A percentile compares a stretch with the other conserved stretches of the same genome.
Evolutionary conservation across 2,888 invertebrate species (phyloP).

Genomic region (Diarsia mendica): DNA sequence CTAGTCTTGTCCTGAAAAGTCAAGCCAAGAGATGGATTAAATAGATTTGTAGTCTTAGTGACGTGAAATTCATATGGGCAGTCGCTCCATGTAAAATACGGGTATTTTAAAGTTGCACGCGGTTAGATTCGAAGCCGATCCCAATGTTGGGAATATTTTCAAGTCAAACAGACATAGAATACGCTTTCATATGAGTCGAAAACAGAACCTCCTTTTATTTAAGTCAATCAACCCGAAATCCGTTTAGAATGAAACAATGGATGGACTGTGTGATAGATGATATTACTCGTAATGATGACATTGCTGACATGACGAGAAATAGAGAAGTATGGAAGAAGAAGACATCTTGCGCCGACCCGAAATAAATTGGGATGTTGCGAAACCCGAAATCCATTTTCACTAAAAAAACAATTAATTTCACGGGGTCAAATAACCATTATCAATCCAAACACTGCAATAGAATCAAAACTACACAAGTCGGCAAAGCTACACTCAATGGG

Average conservation of each 20-base stretch:
- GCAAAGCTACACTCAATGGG: not conserved
- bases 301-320: no score
- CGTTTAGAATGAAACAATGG: no score
- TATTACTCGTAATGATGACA: no score
- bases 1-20: no score
- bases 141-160: not conserved
- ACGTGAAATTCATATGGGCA: not conserved
- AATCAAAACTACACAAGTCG: slow-evolving; percentile 8
- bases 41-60: no score
- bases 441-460: no score
- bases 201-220: not conserved
- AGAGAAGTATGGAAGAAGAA: no score
- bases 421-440: not conserved
- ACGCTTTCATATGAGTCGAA: not conserved
- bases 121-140: not conserved
- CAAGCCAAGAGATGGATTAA: no score
- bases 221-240: not conserved
- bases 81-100: not conserved
- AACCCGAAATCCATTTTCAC: not conserved
- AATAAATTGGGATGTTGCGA: no score
- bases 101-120: not conserved
- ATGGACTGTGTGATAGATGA: no score
- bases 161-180: not conserved
- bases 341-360: no score
- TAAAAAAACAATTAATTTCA: not conserved